Evolutionary conservation across 2,888 invertebrate genomes (phyloP), one percentile per base, ranked within the genome.

Genomic region (Dasysyrphus tricinctus): DNA sequence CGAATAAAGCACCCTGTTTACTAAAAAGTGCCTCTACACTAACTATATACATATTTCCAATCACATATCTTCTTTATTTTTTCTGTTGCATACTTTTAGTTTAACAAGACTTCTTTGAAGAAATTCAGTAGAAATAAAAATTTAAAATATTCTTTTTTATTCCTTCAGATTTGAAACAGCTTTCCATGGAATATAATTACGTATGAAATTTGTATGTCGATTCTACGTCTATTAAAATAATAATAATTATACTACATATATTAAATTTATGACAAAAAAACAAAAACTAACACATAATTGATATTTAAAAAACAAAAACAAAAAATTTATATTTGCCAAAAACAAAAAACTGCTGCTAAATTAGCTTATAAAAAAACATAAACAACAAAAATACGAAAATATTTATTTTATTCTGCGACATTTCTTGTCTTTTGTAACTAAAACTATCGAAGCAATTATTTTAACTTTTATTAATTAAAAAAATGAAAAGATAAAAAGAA

Each of bases 161-260:
- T 75, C 63, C 89, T 77, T 42, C 83, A 91, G 91, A 91, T 91
- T 90, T 91, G 91, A 91, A 90, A 88, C 88, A 69, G 88, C 88
- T 89, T 89, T 88, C 89, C 89, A 87, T 91, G 90, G 90, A 88
- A 89, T 87, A 88, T 90, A 88, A 80, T 91, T 88, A 90, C 90
- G 89, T 88, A 86, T 88, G 89, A 90, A 89, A 87, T 91, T 87
- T 88, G 88, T 70, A 88, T 89, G 85, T 90, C 90, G 89, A 88
- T 91, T 88, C 89, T 90, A 86, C 90, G 88, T 86, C 67, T 89
- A 79, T 87, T 89, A 65, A 88, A 88, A 73, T 87, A 83, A 73
- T 87, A 83, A 83, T 61, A 81, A 32, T 70, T 51, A 69, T 37
- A 51, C 32, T 37, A 51, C 37, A 73, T 56, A 51, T 51, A 73